A percentile compares a stretch with the other conserved stretches of the same genome.
Evolutionary conservation across 1,140 invertebrate species (phyloP).

Genomic region (Nylanderia fulva): DNA sequence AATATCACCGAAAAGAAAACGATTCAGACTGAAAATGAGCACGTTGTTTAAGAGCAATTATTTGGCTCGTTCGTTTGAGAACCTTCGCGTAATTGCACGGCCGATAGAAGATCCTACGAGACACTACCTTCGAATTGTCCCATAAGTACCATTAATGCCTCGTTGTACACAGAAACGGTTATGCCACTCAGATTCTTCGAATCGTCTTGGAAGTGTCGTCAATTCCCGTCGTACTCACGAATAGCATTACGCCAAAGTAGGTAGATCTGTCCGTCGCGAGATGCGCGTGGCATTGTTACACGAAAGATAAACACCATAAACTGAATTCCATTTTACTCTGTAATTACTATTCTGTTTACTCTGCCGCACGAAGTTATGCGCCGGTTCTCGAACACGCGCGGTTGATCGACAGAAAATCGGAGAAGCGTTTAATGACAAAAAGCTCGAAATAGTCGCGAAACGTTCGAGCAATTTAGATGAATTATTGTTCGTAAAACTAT

Average conservation of each 20-base stretch:
- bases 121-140: constrained; percentile 18
- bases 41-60: constrained; percentile 24
- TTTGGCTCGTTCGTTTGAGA: not conserved
- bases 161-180: not conserved
- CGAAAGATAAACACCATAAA: constrained; percentile 54
- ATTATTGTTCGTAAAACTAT: not conserved
- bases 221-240: constrained; percentile 34
- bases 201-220: constrained; percentile 29
- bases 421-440: constrained; percentile 28
- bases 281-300: constrained; percentile 51
- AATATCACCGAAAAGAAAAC: not conserved
- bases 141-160: constrained; percentile 24
- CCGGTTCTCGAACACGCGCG: constrained; percentile 1
- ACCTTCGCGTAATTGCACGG: constrained; percentile 1
- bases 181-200: constrained; percentile 5
- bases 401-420: constrained; percentile 12
- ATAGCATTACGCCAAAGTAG: constrained; percentile 15
- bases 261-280: not conserved
- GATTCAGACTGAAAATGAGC: not conserved
- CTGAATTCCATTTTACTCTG: constrained; percentile 58
- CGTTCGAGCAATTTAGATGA: not conserved
- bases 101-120: not conserved
- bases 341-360: constrained; percentile 64
- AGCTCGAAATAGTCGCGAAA: not conserved
- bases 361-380: constrained; percentile 28